Conservation (phyloP, 23 tunicate genomes). For the Oikopleura vanhoeffeni region DNA sequence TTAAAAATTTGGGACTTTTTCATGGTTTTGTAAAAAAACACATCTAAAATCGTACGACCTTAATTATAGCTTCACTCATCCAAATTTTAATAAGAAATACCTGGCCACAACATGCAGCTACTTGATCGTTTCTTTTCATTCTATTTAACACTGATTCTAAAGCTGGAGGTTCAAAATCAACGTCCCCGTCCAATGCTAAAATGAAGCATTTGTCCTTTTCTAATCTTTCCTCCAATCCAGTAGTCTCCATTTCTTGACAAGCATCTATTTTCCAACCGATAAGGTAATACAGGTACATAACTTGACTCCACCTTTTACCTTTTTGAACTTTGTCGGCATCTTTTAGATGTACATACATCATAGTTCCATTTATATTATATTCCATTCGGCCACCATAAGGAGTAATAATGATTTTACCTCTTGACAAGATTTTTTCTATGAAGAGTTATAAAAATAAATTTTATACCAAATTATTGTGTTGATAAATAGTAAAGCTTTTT, state of each 20-base stretch:
- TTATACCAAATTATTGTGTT: no score
- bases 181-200: constrained; percentile 92
- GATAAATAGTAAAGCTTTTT: no score
- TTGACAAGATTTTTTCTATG: neutral
- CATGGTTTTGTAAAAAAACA: no score
- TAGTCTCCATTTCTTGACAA: neutral
- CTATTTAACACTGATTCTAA: constrained; percentile 53
- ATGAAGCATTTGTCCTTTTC: constrained; percentile 24
- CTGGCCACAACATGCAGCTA: constrained; percentile 92
- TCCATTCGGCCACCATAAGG: constrained; percentile 9
- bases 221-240: neutral
- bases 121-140: constrained; percentile 77
- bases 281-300: constrained; percentile 94
- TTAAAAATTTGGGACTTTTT: no score
- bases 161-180: constrained; percentile 87
- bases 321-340: constrained; percentile 3
- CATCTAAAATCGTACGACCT: no score
- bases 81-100: no score
- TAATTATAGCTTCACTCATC: no score
- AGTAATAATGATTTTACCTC: neutral
- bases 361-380: neutral
- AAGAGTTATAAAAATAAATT: no score
- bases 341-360: neutral
- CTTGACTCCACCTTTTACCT: constrained; percentile 14
- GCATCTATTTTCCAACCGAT: constrained; percentile 37